Evolutionary conservation across 2,113 vertebrate genomes (phyloP), one percentile per base, ranked within the genome.

Genomic region (Platycercus adscitus): DNA sequence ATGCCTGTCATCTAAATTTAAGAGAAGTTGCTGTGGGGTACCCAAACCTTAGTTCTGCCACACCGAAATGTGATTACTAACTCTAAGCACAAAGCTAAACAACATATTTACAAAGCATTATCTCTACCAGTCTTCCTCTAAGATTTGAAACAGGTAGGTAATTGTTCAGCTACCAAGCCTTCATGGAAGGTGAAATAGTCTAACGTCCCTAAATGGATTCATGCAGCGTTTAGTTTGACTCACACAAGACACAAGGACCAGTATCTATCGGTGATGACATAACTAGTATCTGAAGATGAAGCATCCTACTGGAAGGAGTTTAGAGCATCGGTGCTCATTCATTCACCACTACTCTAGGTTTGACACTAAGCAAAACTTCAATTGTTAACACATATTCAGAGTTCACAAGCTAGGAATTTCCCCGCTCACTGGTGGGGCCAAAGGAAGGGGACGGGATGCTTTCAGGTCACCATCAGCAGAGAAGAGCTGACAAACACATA

Each of bases 121-220:
- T 16, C 55, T 70, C 33, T 58, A 39, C 68, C 58, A 90, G 28
- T 78, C 77, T 71, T 86, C 60, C 47, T 46, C 92, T 88, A 79
- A 37, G 72, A 73, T 80, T 93, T 78, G 50, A 73, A 94, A 85
- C 35, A 95, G 68, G 66, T 94, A 88, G 80, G 33, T 86, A 83
- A 78, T 29, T 52, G 52, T 88, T 96, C 91, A 80, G 73, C 71
- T 83, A 93, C 64, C 89, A 93, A 95, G 94, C 96, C 98, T 98
- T 98, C 97, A 97, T 23, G 88, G 98, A 98, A 98, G 97, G 97
- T 97, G 97, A 97, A 95, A 91, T 61, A 82, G 39, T 53, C 87
- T 91, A 81, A 86, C 3, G 83, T 90, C 61, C 88, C 94, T 96
- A 95, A 79, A 72, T 0, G 7, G 84, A 86, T 96, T 94, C 88